Conservation (phyloP, 92 coral and sea anemone species). For the Metridium senile region DNA sequence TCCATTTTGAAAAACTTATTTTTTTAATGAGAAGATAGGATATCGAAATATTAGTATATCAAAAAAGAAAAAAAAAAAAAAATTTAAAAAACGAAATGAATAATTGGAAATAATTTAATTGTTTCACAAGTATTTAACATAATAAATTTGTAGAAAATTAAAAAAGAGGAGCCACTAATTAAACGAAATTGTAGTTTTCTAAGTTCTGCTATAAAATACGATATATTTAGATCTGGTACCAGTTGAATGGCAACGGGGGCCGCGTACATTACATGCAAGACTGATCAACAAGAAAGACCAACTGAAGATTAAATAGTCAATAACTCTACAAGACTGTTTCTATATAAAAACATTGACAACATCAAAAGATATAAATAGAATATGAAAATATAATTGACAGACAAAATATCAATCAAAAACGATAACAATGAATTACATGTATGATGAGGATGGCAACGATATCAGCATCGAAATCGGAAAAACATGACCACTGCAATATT, state of each 20-base stretch:
- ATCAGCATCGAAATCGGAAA: background rate
- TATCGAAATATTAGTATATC: too few species aligned
- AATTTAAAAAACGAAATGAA: too few species aligned
- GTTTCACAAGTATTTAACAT: background rate
- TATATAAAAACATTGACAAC: background rate
- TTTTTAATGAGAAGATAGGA: too few species aligned
- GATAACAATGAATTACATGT: background rate
- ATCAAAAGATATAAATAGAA: background rate
- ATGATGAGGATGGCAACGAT: slow-evolving; percentile 16
- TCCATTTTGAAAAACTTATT: background rate
- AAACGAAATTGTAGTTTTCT: background rate
- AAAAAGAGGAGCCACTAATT: background rate
- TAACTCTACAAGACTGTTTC: background rate
- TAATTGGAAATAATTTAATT: too few species aligned
- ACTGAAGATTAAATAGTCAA: slow-evolving; percentile 6
- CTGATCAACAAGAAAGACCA: slow-evolving; percentile 16
- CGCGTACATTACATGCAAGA: slow-evolving; percentile 14
- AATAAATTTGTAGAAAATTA: too few species aligned
- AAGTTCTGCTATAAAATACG: background rate
- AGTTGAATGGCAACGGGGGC: slow-evolving; percentile 10
- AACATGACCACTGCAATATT: background rate
- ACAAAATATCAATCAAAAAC: background rate
- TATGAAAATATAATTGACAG: slow-evolving; percentile 10
- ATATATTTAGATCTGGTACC: slow-evolving; percentile 7
- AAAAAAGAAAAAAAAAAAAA: too few species aligned